Evolutionary conservation across 2,113 vertebrate species (phyloP).

Genomic region (Agelaius tricolor): DNA sequence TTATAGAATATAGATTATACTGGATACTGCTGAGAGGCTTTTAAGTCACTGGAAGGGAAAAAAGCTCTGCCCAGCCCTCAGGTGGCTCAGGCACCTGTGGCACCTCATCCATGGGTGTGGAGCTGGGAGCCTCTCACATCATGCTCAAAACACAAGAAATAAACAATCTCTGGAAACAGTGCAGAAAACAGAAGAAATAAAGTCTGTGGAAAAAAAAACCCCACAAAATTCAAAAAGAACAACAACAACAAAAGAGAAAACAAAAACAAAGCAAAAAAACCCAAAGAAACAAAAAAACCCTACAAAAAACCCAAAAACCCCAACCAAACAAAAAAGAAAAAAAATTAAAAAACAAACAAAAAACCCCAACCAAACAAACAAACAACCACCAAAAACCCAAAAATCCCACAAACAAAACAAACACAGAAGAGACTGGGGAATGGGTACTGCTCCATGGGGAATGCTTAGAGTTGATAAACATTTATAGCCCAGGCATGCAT

Average conservation of each 20-base stretch:
- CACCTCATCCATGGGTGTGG: background rate
- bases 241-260: background rate
- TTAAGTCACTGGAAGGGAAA: accelerated
- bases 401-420: background rate
- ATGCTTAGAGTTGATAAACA: background rate
- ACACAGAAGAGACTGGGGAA: background rate
- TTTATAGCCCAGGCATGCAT: background rate
- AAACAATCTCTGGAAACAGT: background rate
- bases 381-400: background rate
- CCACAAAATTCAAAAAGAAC: background rate
- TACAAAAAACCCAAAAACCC: too few species aligned
- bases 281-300: background rate
- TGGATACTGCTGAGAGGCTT: background rate
- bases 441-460: background rate
- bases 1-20: background rate
- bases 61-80: background rate
- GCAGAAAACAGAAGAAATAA: too few species aligned
- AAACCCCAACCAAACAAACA: too few species aligned
- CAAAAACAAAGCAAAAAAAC: background rate
- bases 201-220: background rate
- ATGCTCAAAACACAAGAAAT: background rate
- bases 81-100: background rate
- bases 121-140: background rate
- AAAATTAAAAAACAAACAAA: too few species aligned
- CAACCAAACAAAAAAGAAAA: background rate